These are phyloP conservation scores for Mythimna vitellina DNA, from an alignment of 2,888 invertebrate genomes.

Conservation along the genomic window DNA sequence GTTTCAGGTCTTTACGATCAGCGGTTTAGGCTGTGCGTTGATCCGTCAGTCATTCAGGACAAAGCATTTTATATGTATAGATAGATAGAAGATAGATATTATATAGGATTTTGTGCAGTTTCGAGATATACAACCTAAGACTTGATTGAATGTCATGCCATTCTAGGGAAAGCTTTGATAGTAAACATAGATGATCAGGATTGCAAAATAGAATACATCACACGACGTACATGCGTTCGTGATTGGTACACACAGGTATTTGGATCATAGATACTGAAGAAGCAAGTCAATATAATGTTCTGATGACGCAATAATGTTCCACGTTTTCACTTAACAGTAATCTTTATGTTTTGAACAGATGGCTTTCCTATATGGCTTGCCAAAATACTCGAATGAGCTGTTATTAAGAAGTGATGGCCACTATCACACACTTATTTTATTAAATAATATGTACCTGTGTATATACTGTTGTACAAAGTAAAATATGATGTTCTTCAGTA, in stretches of 20 bases:
- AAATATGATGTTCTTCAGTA: not conserved
- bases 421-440: not conserved
- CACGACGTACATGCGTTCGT: slow-evolving; percentile 38
- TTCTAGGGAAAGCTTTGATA: slow-evolving; percentile 31
- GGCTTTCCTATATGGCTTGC: slow-evolving; percentile 13
- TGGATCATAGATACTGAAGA: slow-evolving; percentile 45
- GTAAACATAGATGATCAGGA: slow-evolving; percentile 2
- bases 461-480: no score
- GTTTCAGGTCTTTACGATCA: no score
- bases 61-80: no score
- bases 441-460: not conserved
- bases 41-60: no score
- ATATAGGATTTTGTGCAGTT: not conserved
- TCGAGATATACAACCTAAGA: slow-evolving; percentile 3
- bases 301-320: slow-evolving; percentile 26
- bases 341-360: slow-evolving; percentile 32
- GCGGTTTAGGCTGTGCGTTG: no score
- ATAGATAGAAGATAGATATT: no score
- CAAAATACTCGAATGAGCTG: slow-evolving; percentile 10
- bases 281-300: slow-evolving; percentile 25
- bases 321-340: slow-evolving; percentile 41
- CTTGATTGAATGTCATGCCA: slow-evolving; percentile 16
- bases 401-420: slow-evolving; percentile 8
- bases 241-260: slow-evolving; percentile 58
- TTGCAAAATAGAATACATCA: slow-evolving; percentile 17